A percentile compares a stretch with the other conserved stretches of the same genome.
phyloP scores from a whole-genome alignment of 2,888 invertebrate species.

The Muschampia plurimacula region DNA sequence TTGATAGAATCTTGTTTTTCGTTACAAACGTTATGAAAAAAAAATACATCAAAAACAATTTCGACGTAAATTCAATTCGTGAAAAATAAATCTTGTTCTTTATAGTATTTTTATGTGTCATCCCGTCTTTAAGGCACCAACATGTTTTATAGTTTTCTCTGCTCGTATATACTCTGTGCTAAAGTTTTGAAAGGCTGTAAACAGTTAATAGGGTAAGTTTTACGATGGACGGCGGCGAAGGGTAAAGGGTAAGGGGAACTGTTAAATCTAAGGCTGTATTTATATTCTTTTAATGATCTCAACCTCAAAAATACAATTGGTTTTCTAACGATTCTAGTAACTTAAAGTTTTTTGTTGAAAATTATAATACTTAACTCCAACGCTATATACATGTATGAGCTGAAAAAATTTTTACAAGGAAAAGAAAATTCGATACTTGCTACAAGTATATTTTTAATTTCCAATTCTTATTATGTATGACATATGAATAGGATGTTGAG shows the following conservation, averaged over 20 bases:
- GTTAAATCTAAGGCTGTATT: conserved; percentile 39
- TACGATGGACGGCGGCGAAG: conserved; percentile 57
- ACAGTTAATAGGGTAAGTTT: conserved; percentile 81
- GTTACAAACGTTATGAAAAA: background rate
- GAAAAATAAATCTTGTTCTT: conserved; percentile 31
- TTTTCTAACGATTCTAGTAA: conserved; percentile 26
- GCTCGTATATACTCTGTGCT: conserved; percentile 41
- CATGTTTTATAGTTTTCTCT: conserved; percentile 46
- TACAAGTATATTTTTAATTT: too few species aligned
- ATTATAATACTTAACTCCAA: background rate
- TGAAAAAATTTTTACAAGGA: background rate
- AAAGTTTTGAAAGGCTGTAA: conserved; percentile 66
- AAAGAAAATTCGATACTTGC: background rate
- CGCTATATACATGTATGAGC: background rate
- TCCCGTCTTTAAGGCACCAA: conserved; percentile 34
- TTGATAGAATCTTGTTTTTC: too few species aligned
- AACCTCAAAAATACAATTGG: conserved; percentile 31
- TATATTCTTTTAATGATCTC: conserved; percentile 37
- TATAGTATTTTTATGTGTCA: conserved; percentile 42
- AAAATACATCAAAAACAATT: conserved; percentile 14
- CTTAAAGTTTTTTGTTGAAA: conserved; percentile 6
- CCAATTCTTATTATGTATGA: too few species aligned
- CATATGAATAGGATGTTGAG: too few species aligned
- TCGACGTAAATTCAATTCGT: conserved; percentile 13
- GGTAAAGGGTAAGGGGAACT: conserved; percentile 41